A percentile compares a stretch with the other conserved stretches of the same genome.
phyloP scores from a whole-genome alignment of 2,113 vertebrate genomes.

The Bubo blakistoni region DNA sequence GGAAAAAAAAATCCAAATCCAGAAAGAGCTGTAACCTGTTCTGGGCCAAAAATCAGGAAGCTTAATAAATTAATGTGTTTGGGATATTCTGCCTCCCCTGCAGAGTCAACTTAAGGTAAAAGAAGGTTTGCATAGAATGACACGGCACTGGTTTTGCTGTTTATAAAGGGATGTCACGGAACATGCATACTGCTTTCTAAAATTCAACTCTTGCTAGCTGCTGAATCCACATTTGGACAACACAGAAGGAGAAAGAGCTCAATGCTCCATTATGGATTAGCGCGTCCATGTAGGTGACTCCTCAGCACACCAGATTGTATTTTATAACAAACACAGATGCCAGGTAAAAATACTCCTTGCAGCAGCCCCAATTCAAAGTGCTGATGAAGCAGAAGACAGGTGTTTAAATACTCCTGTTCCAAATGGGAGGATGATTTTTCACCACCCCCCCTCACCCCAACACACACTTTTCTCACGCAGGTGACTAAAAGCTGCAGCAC shows the following conservation, averaged over 20 bases:
- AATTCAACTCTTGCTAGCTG: background rate
- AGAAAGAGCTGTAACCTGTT: conserved; percentile 19
- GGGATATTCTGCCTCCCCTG: background rate
- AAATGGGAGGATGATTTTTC: background rate
- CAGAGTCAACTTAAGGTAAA: background rate
- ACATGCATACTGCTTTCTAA: background rate
- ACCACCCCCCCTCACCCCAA: background rate
- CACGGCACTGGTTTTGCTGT: background rate
- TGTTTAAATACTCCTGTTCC: background rate
- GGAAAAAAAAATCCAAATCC: background rate
- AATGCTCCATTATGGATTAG: background rate
- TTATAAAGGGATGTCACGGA: background rate
- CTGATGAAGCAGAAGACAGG: background rate
- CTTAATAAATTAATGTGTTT: background rate
- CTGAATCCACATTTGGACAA: background rate
- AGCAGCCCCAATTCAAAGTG: background rate
- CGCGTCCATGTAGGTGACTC: too few species aligned
- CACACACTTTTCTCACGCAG: background rate
- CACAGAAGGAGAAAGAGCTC: background rate
- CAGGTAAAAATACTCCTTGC: background rate
- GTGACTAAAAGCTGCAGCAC: background rate
- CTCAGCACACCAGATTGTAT: background rate
- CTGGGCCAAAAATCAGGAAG: background rate
- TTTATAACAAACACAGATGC: background rate
- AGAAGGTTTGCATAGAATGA: background rate